phyloP scores from a whole-genome alignment of 1,140 invertebrate genomes.

The Philaenus spumarius region DNA sequence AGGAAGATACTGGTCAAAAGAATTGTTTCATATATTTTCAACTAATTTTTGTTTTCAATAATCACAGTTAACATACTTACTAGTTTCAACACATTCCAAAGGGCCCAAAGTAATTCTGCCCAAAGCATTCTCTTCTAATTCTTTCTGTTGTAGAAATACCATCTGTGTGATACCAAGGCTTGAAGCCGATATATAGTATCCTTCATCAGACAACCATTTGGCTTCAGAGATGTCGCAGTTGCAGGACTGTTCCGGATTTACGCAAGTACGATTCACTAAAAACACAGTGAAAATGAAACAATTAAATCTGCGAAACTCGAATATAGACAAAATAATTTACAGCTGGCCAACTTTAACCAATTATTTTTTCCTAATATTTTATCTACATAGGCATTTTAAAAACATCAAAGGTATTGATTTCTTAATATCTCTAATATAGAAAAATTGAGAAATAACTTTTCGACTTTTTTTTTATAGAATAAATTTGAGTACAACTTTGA shows the following conservation, averaged over 20 bases:
- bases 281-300: too few relatives aligned
- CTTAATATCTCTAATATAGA: too few relatives aligned
- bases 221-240: slow-evolving; percentile 74
- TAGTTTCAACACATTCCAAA: slow-evolving; percentile 88
- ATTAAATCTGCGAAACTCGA: too few relatives aligned
- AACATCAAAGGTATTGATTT: too few relatives aligned
- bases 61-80: slow-evolving; percentile 49
- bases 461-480: too few relatives aligned
- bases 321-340: too few relatives aligned
- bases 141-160: slow-evolving; percentile 79
- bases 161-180: slow-evolving; percentile 85
- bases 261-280: slow-evolving; percentile 67
- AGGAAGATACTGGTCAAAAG: background rate
- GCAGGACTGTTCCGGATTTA: slow-evolving; percentile 70
- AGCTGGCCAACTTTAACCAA: too few relatives aligned
- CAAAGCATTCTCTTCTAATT: slow-evolving; percentile 70
- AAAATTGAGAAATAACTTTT: too few relatives aligned
- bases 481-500: too few relatives aligned
- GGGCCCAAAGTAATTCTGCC: slow-evolving; percentile 83
- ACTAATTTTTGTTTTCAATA: background rate
- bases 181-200: slow-evolving; percentile 65
- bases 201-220: slow-evolving; percentile 84
- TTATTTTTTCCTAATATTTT: too few relatives aligned
- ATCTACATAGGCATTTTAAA: too few relatives aligned
- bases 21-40: background rate